Evolutionary conservation across 2,113 vertebrate species (phyloP).

Genomic region (Toxotes jaculatrix): DNA sequence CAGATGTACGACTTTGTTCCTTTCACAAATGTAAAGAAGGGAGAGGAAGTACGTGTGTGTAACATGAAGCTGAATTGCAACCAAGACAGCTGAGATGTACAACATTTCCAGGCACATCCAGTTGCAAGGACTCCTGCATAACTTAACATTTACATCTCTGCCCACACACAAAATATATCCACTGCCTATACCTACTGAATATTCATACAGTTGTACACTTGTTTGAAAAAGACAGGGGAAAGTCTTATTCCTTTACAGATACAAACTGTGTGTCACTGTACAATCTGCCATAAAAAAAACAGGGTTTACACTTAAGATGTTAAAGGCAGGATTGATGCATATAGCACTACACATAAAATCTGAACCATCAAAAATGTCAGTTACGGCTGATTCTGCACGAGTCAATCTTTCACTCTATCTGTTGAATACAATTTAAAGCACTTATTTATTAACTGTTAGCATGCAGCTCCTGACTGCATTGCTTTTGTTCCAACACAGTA

Average conservation of each 20-base stretch:
- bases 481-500: background rate
- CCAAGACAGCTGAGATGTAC: slow-evolving; percentile 23
- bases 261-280: background rate
- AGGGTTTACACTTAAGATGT: background rate
- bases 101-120: slow-evolving; percentile 38
- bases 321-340: background rate
- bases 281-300: background rate
- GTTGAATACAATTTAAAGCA: background rate
- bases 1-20: background rate
- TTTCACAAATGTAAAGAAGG: slow-evolving; percentile 34
- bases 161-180: slow-evolving; percentile 38
- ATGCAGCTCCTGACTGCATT: too few relatives aligned
- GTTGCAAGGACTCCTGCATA: slow-evolving; percentile 42
- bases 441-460: background rate
- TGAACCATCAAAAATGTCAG: background rate
- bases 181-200: slow-evolving; percentile 19
- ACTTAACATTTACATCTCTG: slow-evolving; percentile 64
- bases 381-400: background rate
- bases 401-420: background rate
- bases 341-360: background rate
- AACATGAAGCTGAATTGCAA: slow-evolving; percentile 43
- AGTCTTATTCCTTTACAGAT: background rate
- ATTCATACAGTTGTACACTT: slow-evolving; percentile 17
- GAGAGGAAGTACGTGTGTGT: background rate
- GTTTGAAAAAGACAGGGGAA: background rate